Evolutionary conservation across 2,797 vertebrate species (phyloP), one percentile per base, ranked within the genome.

Genomic region (Tenualosa ilisha): DNA sequence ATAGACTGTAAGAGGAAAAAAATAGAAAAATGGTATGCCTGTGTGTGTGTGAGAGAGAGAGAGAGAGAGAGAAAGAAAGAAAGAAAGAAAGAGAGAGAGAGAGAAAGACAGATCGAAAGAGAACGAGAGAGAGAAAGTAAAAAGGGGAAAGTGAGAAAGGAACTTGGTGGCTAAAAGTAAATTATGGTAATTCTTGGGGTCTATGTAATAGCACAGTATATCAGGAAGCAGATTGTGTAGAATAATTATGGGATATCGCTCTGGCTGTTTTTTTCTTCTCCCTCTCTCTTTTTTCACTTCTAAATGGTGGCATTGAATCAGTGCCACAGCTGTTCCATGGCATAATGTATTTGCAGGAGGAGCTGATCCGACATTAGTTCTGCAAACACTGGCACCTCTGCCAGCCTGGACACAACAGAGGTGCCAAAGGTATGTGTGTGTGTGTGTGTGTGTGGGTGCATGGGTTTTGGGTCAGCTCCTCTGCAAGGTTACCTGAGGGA

Each of bases 211-310:
- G 68, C 3, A 3, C 37, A 75, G 31, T 75, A 43, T 26, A 75
- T 75, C 68, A 75, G 31, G 31, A 40, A 40, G 31, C 68, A 40
- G 68, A 75, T 75, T 75, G 68, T 75, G 68, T 75, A 75, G 68
- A 75, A 75, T 75, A 75, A 75, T 75, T 75, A 75, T 75, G 68
- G 68, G 68, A 15, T 75, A 75, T 75, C 68, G 68, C 68, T 75
- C 13, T 43, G 17, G 31, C 68, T 20, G 31, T 68, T 68, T 68
- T 68, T 37, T 15, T 5, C 24, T 24, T 7, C 24, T 24, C 24
- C 24, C 24, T 26, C 26, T 68, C 26, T 26, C 63, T 26, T 12
- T 26, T 40, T 72, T 72, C 26, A 31, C 5, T 72, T 13, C 12
- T 72, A 72, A 72, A 72, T 40, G 26, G 56, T 15, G 2, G 68